Evolutionary conservation across 2,797 vertebrate genomes (phyloP).

Genomic region (Phrynocephalus guinanensis): DNA sequence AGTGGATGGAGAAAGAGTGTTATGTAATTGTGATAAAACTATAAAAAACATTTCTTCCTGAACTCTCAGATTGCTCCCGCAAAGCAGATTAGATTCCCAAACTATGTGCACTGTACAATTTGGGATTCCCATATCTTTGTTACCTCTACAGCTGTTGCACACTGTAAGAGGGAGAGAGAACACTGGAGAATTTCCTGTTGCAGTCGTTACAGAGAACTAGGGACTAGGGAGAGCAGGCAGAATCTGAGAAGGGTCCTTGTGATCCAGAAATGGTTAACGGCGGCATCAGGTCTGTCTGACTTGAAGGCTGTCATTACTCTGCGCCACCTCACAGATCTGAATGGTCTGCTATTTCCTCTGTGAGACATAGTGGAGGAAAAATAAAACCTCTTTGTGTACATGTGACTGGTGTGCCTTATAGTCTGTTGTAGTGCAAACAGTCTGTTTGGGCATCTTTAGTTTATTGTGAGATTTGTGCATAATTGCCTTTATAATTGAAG

Average conservation of each 20-base stretch:
- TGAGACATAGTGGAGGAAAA: background rate
- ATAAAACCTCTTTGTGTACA: too few species aligned
- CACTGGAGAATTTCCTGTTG: background rate
- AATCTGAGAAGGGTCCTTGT: background rate
- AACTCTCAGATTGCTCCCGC: background rate
- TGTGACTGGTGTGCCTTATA: too few species aligned
- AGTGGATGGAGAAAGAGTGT: too few species aligned
- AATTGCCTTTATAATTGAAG: background rate
- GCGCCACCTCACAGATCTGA: background rate
- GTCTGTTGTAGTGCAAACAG: too few species aligned
- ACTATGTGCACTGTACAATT: background rate
- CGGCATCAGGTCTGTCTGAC: too few species aligned
- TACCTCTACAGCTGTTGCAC: background rate
- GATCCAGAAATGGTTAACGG: background rate
- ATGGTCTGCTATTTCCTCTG: background rate
- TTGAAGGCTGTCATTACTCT: background rate
- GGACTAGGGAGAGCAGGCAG: background rate
- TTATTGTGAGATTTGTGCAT: background rate
- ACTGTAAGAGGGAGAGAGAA: background rate
- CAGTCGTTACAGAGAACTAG: too few species aligned
- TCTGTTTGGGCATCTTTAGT: background rate
- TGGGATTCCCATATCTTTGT: background rate
- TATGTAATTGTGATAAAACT: too few species aligned
- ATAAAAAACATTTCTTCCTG: background rate
- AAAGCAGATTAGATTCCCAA: background rate